Conservation (phyloP, 2,888 invertebrate species). For the Gastracanthus pulcherrimus region DNA sequence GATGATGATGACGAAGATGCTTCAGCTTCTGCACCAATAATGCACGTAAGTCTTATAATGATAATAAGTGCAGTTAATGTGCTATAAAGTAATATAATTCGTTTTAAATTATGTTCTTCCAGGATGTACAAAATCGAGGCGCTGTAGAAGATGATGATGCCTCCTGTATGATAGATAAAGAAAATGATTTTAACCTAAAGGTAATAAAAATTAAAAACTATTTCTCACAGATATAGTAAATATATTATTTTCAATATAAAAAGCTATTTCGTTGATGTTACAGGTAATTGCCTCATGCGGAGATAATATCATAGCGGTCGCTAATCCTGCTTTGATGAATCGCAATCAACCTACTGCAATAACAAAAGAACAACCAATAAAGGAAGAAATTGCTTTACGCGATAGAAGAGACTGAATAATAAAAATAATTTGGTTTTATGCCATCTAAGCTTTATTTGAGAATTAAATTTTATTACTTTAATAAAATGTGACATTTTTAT, state of each 20-base stretch:
- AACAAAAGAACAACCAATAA: constrained; percentile 68
- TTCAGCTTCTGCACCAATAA: background rate
- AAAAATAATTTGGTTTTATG: constrained; percentile 34
- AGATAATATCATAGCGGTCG: constrained; percentile 92
- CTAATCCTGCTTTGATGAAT: constrained; percentile 87
- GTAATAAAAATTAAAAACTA: constrained; percentile 60
- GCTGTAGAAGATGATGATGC: constrained; percentile 72
- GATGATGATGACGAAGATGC: constrained; percentile 35
- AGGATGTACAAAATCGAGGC: constrained; percentile 68
- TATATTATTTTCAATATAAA: background rate
- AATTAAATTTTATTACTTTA: constrained; percentile 33
- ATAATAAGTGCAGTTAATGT: background rate
- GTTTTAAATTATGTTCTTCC: constrained; percentile 41
- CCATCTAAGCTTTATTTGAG: constrained; percentile 21
- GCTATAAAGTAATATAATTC: background rate
- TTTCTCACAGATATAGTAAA: background rate
- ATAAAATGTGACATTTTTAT: constrained; percentile 35
- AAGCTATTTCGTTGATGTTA: constrained; percentile 3
- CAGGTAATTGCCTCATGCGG: constrained; percentile 91
- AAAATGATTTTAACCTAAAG: constrained; percentile 75
- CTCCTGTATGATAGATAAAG: constrained; percentile 67
- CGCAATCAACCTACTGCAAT: constrained; percentile 64
- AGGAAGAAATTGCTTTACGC: constrained; percentile 68
- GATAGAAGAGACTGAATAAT: constrained; percentile 57
- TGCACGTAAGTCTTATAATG: constrained; percentile 37